Evolutionary conservation across 1,140 invertebrate species (phyloP).

Genomic region (Metopolophium dirhodum): DNA sequence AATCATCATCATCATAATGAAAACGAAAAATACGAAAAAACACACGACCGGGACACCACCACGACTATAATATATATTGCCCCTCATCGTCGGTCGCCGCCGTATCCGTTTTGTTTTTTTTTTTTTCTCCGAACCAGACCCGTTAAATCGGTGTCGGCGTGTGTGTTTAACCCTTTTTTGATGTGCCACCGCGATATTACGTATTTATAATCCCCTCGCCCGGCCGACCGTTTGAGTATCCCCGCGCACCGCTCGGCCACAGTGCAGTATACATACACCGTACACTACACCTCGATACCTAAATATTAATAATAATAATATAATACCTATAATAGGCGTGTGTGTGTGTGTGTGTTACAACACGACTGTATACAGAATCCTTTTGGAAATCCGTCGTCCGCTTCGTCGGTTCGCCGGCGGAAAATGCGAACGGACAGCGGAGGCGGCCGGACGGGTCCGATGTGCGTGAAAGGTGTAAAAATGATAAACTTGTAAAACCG

Average conservation of each 20-base stretch:
- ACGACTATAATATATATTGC: background rate
- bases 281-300: background rate
- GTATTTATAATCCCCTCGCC: background rate
- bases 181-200: conserved; percentile 1
- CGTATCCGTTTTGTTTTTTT: background rate
- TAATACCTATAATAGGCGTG: background rate
- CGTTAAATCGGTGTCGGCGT: conserved; percentile 42
- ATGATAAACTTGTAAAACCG: conserved; percentile 56
- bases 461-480: conserved; percentile 53
- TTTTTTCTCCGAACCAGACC: conserved; percentile 13
- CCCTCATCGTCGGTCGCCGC: background rate
- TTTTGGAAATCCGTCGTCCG: conserved; percentile 14
- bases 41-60: background rate
- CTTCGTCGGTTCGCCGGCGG: conserved; percentile 2
- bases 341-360: background rate
- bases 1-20: background rate
- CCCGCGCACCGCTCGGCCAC: background rate
- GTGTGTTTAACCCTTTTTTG: conserved; percentile 38
- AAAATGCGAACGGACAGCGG: conserved; percentile 52
- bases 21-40: conserved; percentile 21
- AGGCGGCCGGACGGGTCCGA: background rate
- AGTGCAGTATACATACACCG: background rate
- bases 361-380: background rate
- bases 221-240: background rate
- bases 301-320: conserved; percentile 16